These are phyloP conservation scores for Leucosticte australis DNA, from an alignment of 2,113 vertebrate species.

Conservation along the genomic window DNA sequence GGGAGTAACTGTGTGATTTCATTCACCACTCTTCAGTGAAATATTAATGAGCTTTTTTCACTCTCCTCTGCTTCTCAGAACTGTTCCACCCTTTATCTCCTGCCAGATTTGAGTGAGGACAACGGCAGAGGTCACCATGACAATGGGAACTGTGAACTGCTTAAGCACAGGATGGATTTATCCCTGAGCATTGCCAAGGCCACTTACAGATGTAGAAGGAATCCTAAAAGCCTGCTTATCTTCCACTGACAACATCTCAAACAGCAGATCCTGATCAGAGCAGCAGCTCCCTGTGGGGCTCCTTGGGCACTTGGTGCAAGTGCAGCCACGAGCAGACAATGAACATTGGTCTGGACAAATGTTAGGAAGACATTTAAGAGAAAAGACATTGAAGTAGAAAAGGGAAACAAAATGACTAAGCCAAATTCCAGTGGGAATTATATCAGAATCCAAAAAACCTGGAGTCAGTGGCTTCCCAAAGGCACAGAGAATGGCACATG, in stretches of 20 bases:
- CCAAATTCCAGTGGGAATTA: neutral
- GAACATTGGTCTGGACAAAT: neutral
- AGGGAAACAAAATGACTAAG: neutral
- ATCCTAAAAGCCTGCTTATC: neutral
- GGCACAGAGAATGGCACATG: neutral
- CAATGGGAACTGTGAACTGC: neutral
- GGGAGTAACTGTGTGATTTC: neutral
- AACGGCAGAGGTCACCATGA: constrained; percentile 6
- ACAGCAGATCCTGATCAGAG: neutral
- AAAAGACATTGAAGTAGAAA: neutral
- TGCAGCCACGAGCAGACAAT: neutral
- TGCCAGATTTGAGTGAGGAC: neutral
- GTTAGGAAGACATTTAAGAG: neutral
- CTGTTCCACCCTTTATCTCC: neutral
- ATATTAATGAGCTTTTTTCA: neutral
- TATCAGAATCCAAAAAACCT: neutral
- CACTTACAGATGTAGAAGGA: neutral
- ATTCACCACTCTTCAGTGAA: neutral
- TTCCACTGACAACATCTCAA: neutral
- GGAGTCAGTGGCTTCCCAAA: neutral
- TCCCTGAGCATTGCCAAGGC: neutral
- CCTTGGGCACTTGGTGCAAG: neutral
- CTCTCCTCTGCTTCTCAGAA: neutral
- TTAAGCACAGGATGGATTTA: neutral
- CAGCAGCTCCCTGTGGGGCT: neutral